phyloP scores from a whole-genome alignment of 1,140 invertebrate genomes.

The Pectinophora gossypiella region DNA sequence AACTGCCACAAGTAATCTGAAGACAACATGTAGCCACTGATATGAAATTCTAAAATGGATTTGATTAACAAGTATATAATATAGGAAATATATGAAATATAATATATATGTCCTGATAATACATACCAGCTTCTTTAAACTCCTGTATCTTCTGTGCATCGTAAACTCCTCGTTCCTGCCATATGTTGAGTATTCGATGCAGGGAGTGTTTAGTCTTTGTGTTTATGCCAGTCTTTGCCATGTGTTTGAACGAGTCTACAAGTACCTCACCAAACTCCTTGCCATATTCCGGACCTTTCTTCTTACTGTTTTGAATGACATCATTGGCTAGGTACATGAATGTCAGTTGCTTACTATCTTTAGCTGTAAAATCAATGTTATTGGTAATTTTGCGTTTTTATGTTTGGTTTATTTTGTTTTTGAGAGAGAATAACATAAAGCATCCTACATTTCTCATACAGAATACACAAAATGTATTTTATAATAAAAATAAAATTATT shows the following conservation, averaged over 20 bases:
- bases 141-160: constrained; percentile 85
- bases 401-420: background rate
- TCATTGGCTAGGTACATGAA: constrained; percentile 99
- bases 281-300: constrained; percentile 97
- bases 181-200: constrained; percentile 90
- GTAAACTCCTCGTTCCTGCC: constrained; percentile 95
- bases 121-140: constrained; percentile 78
- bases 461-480: too few relatives aligned
- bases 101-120: background rate
- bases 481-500: too few relatives aligned
- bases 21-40: too few relatives aligned
- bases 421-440: too few relatives aligned
- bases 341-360: constrained; percentile 91
- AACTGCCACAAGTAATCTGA: too few relatives aligned
- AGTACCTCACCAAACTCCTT: constrained; percentile 88
- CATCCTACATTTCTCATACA: too few relatives aligned
- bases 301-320: constrained; percentile 98
- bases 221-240: constrained; percentile 82
- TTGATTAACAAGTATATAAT: too few relatives aligned
- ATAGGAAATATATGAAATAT: too few relatives aligned
- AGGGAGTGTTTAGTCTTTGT: constrained; percentile 87
- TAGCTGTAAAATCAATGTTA: constrained; percentile 83
- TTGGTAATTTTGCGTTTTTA: constrained; percentile 10
- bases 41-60: too few relatives aligned
- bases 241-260: constrained; percentile 87